Conservation (phyloP, 2,888 invertebrate species). For the Smittia sp. region DNA sequence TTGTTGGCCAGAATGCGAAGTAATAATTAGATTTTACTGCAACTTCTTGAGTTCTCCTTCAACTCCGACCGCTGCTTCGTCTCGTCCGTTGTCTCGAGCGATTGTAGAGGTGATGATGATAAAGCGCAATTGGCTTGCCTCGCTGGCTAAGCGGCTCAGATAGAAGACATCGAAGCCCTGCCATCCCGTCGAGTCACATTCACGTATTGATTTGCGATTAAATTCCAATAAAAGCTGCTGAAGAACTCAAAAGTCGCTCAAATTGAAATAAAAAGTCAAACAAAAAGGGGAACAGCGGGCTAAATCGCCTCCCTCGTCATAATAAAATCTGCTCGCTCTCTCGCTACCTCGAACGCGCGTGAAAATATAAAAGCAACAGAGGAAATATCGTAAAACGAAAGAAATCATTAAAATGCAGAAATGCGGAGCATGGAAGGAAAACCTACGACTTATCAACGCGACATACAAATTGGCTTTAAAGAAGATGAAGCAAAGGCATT, state of each 20-base stretch:
- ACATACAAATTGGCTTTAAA: constrained; percentile 20
- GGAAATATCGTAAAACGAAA: background rate
- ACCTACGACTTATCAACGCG: constrained; percentile 16
- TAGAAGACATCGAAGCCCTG: too few relatives aligned
- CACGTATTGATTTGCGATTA: constrained; percentile 33
- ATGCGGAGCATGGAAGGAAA: background rate
- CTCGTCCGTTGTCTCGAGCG: background rate
- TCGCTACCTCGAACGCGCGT: too few relatives aligned
- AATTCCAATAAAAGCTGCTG: constrained; percentile 27
- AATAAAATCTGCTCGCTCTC: background rate
- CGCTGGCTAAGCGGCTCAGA: background rate
- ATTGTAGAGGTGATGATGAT: constrained; percentile 14
- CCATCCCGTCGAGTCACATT: background rate
- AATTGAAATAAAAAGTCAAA: background rate
- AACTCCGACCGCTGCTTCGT: background rate
- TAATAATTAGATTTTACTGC: constrained; percentile 7
- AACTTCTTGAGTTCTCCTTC: background rate
- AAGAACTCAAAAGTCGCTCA: background rate
- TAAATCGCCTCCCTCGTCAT: constrained; percentile 12
- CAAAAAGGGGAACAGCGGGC: background rate
- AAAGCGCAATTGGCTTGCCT: background rate
- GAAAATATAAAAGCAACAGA: constrained; percentile 2
- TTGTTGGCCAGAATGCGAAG: background rate
- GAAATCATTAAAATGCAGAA: constrained; percentile 17
- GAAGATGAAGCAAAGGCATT: background rate